Base-by-base conservation (phyloP, 92 coral and sea anemone species). In the Palythoa caribaeorum region DNA sequence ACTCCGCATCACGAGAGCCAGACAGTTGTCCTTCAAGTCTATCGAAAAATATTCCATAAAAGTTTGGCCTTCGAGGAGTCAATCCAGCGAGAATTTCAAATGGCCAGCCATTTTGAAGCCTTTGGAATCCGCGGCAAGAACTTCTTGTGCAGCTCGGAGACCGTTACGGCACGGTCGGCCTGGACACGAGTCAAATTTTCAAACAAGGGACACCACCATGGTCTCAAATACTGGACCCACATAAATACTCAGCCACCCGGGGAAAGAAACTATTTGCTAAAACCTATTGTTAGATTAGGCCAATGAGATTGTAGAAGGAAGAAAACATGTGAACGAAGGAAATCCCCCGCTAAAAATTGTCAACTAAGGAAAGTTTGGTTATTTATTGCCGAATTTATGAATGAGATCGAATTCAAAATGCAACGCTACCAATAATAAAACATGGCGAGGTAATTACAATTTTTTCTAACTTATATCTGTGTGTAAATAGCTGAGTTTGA, bases 231-330 rank as follows among this genome's bases (percentile, higher is more conserved):
- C 76, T 71, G 76, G 76, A 71, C 76, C 76, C 76, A 71, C 12
- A 71, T 71, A 71, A 28, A 36, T 36, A 71, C 76, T 69, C 74
- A 69, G 74, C 40, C 74, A 69, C 74, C 38, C 38, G 74, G 74
- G 74, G 74, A 69, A 69, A 69, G 74, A 69, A 69, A 69, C 74
- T 69, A 69, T 69, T 69, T 69, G 38, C 74, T 69, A 69, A 69
- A 69, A 69, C 74, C 74, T 69, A 69, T 69, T 19, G 74, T 69
- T 69, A 69, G 74, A 69, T 69, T 57, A 57, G 65, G 80, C 80
- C 80, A 76, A 76, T 76, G 80, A 55, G 80, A 76, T 76, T 76
- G 80, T 47, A 51, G 80, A 55, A 36, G 57, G 59, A 74, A 47
- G 78, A 74, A 57, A 66, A n/a, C 38, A 28, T 66, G 72, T 57